Evolutionary conservation across 2,888 invertebrate species (phyloP).

Genomic region (Polyploca ridens): DNA sequence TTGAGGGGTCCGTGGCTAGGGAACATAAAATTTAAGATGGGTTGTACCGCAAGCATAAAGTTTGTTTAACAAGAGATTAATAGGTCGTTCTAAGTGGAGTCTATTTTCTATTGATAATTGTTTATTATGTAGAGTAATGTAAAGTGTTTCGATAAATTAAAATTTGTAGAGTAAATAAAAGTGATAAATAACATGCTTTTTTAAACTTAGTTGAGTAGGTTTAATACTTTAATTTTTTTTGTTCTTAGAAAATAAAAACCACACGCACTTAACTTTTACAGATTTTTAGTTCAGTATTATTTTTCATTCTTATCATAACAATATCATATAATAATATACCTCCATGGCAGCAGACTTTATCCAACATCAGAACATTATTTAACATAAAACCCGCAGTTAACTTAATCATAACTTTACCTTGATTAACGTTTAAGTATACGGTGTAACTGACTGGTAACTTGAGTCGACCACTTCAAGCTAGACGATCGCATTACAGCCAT

Average conservation of each 20-base stretch:
- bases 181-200: no score
- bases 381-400: not conserved
- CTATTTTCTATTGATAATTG: not conserved
- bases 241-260: no score
- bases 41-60: not conserved
- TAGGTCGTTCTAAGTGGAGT: not conserved
- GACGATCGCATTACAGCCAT: conserved; percentile 3
- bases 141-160: no score
- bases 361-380: not conserved
- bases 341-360: no score
- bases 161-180: no score
- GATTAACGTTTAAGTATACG: conserved; percentile 9
- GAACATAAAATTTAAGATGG: not conserved
- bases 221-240: no score
- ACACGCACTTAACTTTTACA: no score
- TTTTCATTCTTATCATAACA: no score
- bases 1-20: conserved; percentile 6
- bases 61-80: conserved; percentile 1
- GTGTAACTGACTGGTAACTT: not conserved
- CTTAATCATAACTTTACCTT: conserved; percentile 1
- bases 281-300: no score
- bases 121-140: not conserved
- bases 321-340: no score
- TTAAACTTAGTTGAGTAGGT: no score
- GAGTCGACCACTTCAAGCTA: not conserved